Conservation (phyloP, 2,797 vertebrate species). For the Lophotriccus pileatus region DNA sequence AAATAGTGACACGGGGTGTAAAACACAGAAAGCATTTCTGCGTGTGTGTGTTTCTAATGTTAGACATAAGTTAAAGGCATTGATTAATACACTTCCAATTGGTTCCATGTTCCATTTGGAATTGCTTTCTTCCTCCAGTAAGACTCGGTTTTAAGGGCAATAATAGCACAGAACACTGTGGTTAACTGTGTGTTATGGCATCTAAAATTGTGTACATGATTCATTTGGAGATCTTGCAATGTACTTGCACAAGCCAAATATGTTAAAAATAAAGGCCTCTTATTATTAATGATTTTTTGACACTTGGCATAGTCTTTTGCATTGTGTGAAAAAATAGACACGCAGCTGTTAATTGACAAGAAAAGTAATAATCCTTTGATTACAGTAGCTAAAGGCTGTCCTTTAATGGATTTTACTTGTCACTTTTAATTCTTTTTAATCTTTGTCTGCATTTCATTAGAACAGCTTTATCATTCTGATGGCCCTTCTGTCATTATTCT, state of each 20-base stretch:
- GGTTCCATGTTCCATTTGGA: slow-evolving; percentile 19
- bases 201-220: not conserved
- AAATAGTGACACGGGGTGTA: not conserved
- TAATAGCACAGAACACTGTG: not conserved
- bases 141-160: not conserved
- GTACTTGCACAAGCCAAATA: slow-evolving; percentile 1
- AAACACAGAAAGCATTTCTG: not conserved
- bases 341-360: slow-evolving; percentile 73
- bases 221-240: not conserved
- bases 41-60: not conserved
- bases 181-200: slow-evolving; percentile 1
- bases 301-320: slow-evolving; percentile 49
- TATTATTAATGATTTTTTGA: slow-evolving; percentile 39
- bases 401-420: slow-evolving; percentile 75
- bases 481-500: slow-evolving; percentile 61
- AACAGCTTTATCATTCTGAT: slow-evolving; percentile 67
- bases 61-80: not conserved
- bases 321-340: slow-evolving; percentile 27
- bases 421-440: slow-evolving; percentile 78
- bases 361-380: slow-evolving; percentile 76
- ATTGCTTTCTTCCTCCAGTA: slow-evolving; percentile 1
- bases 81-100: not conserved
- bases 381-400: slow-evolving; percentile 72
- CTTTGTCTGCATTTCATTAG: slow-evolving; percentile 75
- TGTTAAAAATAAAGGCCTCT: slow-evolving; percentile 7